These are phyloP conservation scores for Xylophagus ater DNA, from an alignment of 2,888 invertebrate genomes.

Conservation along the genomic window DNA sequence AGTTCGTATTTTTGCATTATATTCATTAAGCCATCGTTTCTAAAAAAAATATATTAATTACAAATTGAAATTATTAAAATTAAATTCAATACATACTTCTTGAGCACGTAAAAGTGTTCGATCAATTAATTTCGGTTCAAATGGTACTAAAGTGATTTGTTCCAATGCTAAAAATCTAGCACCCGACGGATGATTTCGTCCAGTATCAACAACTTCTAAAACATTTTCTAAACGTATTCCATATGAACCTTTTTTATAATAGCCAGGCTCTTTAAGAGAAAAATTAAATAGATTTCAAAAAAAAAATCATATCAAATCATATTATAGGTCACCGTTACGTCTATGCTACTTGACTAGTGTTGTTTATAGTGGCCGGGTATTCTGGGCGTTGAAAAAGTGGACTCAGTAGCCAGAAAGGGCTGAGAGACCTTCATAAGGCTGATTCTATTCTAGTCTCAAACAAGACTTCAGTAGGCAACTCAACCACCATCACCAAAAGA, in stretches of 20 bases:
- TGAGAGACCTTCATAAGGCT: no score
- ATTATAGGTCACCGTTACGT: no score
- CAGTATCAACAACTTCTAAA: constrained; percentile 53
- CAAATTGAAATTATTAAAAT: no score
- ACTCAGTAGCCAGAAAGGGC: no score
- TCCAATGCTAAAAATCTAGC: constrained; percentile 60
- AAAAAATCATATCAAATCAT: no score
- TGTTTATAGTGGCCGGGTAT: no score
- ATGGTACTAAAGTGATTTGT: constrained; percentile 76
- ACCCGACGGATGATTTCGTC: constrained; percentile 39
- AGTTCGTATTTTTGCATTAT: constrained; percentile 61
- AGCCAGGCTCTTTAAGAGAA: constrained; percentile 78
- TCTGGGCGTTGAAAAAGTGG: no score
- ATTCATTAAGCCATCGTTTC: constrained; percentile 69
- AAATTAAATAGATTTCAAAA: no score
- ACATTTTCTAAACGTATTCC: constrained; percentile 83
- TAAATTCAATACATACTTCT: constrained; percentile 49
- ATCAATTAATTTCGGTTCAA: constrained; percentile 76
- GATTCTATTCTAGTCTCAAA: no score
- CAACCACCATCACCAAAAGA: no score
- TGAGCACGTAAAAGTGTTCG: constrained; percentile 58
- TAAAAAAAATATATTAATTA: constrained; percentile 31
- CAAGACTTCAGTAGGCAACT: no score
- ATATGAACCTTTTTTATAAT: constrained; percentile 72
- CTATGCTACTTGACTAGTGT: no score